phyloP scores from a whole-genome alignment of 2,888 invertebrate species.

The Osedax frankpressi region DNA sequence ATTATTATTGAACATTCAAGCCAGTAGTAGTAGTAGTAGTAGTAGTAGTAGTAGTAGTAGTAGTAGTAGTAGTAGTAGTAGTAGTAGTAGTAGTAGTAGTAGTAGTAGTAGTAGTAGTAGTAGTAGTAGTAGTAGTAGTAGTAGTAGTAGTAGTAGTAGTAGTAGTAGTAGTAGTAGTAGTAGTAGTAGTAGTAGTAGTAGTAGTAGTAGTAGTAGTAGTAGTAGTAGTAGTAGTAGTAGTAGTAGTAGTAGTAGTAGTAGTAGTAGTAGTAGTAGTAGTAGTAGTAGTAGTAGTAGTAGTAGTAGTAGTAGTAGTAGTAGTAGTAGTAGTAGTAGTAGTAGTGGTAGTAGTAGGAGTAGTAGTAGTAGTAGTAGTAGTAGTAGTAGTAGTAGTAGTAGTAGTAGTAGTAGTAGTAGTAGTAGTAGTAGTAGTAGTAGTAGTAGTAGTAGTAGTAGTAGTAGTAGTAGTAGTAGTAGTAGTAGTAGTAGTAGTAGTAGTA shows the following conservation, averaged over 20 bases:
- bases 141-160: constrained; percentile 5
- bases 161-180: background rate
- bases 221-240: background rate
- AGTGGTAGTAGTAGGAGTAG: constrained; percentile 11
- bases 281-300: constrained; percentile 13
- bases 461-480: constrained; percentile 11
- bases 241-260: background rate
- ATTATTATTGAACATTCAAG: too few species aligned
- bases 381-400: constrained; percentile 13
- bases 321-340: constrained; percentile 12
- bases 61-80: background rate
- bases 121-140: constrained; percentile 12
- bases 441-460: constrained; percentile 11
- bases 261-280: constrained; percentile 12
- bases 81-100: background rate
- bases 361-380: constrained; percentile 11
- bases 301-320: constrained; percentile 11
- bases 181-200: constrained; percentile 12
- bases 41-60: background rate
- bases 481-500: constrained; percentile 6
- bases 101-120: constrained; percentile 13
- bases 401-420: constrained; percentile 13
- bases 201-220: constrained; percentile 8
- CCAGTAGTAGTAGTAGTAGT: background rate
- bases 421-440: constrained; percentile 12